phyloP scores from a whole-genome alignment of 1,140 invertebrate genomes.

The Drosophila setifemur region DNA sequence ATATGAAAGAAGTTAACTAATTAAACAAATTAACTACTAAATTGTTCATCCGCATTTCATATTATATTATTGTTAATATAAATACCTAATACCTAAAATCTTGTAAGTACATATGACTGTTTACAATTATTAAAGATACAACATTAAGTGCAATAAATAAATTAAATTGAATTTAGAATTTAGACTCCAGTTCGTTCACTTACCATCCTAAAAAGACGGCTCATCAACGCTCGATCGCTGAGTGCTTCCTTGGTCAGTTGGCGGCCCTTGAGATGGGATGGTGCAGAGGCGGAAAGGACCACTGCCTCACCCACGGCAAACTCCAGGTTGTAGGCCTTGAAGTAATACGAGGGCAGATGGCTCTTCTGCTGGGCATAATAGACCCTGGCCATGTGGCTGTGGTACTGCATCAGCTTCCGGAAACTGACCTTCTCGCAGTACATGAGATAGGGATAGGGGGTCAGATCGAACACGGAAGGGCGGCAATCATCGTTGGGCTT shows the following conservation, averaged over 20 bases:
- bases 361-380: conserved; percentile 88
- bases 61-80: too few relatives aligned
- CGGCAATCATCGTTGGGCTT: conserved; percentile 67
- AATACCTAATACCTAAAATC: too few relatives aligned
- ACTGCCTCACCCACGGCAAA: conserved; percentile 89
- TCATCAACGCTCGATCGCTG: conserved; percentile 56
- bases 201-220: conserved; percentile 84
- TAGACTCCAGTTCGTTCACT: neutral
- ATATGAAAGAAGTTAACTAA: too few relatives aligned
- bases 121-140: too few relatives aligned
- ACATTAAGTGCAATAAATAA: too few relatives aligned
- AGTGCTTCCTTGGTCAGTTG: conserved; percentile 54
- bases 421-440: conserved; percentile 77
- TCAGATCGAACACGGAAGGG: conserved; percentile 71
- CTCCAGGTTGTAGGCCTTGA: conserved; percentile 86
- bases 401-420: conserved; percentile 83
- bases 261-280: conserved; percentile 83
- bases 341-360: conserved; percentile 83
- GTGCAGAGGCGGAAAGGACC: conserved; percentile 85
- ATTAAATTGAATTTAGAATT: too few relatives aligned
- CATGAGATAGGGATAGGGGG: conserved; percentile 69
- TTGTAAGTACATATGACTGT: too few relatives aligned
- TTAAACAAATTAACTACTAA: too few relatives aligned
- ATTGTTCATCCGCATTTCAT: too few relatives aligned
- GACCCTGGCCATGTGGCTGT: conserved; percentile 91